These are phyloP conservation scores for Amphipyra tragopoginis DNA, from an alignment of 2,888 invertebrate genomes.

Conservation along the genomic window DNA sequence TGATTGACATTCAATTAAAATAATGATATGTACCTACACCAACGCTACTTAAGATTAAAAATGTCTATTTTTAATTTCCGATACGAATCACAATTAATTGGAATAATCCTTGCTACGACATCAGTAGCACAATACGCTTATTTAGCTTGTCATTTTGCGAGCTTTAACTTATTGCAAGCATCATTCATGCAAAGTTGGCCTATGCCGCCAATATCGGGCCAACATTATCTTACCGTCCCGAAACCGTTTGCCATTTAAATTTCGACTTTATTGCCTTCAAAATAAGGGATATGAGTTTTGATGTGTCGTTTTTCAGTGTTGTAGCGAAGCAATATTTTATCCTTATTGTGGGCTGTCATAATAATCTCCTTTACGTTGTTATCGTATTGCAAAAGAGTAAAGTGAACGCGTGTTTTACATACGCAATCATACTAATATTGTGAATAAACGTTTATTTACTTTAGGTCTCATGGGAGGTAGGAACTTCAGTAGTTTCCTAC, in stretches of 20 bases:
- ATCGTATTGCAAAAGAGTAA: constrained; percentile 64
- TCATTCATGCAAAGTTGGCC: constrained; percentile 72
- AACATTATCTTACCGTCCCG: constrained; percentile 31
- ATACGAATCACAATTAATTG: constrained; percentile 58
- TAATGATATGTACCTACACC: constrained; percentile 15
- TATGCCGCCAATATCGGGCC: constrained; percentile 60
- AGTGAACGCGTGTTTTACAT: constrained; percentile 65
- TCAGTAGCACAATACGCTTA: constrained; percentile 76
- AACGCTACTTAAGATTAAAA: constrained; percentile 35
- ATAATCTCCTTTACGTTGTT: constrained; percentile 70
- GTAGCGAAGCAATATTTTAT: constrained; percentile 67
- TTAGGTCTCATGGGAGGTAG: constrained; percentile 23
- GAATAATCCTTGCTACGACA: constrained; percentile 49
- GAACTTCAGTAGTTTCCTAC: not conserved
- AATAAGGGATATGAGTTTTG: constrained; percentile 24
- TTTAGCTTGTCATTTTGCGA: constrained; percentile 77
- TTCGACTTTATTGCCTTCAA: constrained; percentile 23
- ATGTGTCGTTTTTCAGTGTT: constrained; percentile 11
- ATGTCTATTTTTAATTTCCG: constrained; percentile 44
- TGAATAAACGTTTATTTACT: constrained; percentile 46
- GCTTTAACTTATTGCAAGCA: constrained; percentile 74
- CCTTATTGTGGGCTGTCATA: constrained; percentile 74
- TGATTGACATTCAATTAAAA: constrained; percentile 44
- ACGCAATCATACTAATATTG: constrained; percentile 52
- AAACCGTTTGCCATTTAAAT: constrained; percentile 26